These are phyloP conservation scores for Zaprionus capensis DNA, from an alignment of 1,140 invertebrate genomes.

Conservation along the genomic window DNA sequence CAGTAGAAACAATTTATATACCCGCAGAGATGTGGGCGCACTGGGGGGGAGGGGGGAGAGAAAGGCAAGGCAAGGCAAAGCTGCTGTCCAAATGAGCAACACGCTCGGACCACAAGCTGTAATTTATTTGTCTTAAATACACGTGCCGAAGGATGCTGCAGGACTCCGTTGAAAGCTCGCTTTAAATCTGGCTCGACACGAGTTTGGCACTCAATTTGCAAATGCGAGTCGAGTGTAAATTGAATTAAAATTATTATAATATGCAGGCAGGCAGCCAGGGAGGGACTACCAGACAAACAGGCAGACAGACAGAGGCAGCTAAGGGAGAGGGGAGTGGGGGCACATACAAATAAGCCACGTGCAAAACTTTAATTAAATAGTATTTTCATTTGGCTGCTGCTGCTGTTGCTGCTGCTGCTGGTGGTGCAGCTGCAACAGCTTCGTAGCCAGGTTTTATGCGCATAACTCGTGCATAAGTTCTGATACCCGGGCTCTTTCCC, in stretches of 20 bases:
- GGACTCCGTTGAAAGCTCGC: constrained; percentile 19
- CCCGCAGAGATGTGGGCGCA: constrained; percentile 40
- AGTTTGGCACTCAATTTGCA: constrained; percentile 40
- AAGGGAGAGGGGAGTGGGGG: neutral
- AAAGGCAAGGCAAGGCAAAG: too few relatives aligned
- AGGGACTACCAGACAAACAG: constrained; percentile 5
- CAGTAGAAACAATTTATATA: constrained; percentile 55
- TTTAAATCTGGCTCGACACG: constrained; percentile 32
- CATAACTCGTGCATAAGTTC: constrained; percentile 77
- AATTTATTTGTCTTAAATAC: constrained; percentile 68
- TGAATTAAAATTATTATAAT: constrained; percentile 78
- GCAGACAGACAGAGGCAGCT: constrained; percentile 32
- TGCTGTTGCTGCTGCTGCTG: constrained; percentile 2
- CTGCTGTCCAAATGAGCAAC: constrained; percentile 67
- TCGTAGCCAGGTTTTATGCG: constrained; percentile 51
- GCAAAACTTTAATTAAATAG: constrained; percentile 80
- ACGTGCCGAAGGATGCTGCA: constrained; percentile 34
- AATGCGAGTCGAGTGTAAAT: constrained; percentile 54
- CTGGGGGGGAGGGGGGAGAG: neutral
- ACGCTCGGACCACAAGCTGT: constrained; percentile 58
- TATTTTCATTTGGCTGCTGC: constrained; percentile 61
- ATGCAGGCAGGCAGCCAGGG: constrained; percentile 21
- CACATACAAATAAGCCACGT: constrained; percentile 54
- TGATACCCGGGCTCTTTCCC: constrained; percentile 14
- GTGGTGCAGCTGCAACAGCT: constrained; percentile 17